Evolutionary conservation across 2,797 vertebrate genomes (phyloP), one percentile per base, ranked within the genome.

Genomic region (Amniataba percoides): DNA sequence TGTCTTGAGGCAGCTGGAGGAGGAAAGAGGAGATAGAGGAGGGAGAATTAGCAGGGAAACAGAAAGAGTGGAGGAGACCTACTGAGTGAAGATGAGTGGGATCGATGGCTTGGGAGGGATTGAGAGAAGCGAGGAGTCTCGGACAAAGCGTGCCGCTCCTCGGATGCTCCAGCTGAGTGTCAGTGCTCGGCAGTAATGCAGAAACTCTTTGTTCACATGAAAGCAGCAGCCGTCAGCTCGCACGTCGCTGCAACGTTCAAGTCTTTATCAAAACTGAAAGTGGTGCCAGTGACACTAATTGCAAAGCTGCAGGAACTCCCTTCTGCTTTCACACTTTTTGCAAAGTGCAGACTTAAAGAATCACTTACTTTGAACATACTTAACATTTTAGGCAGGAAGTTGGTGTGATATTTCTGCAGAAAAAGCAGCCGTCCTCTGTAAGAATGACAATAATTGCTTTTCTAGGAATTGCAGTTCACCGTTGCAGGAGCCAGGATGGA

Each of bases 91-190:
- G 85, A 87, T 89, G 80, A 85, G 74, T 66, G 16, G 78, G 80
- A 85, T 81, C 75, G 78, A 89, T 92, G 71, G 86, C 78, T 87
- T n/a, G 68, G 52, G 78, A 89, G 77, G 76, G 79, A 91, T 73
- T 82, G 59, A 81, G 76, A 86, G 66, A 71, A 71, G 71, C 51
- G 78, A 66, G 55, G 55, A 0, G 78, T 67, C 73, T 46, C 21
- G 82, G 80, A 87, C 82, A 88, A 90, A 88, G 71, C 73, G 48
- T 12, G 11, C 51, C 55, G 61, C 78, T 83, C 66, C 60, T 87
- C 48, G 51, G 48, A 85, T 61, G 40, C 72, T 81, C 59, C 46
- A 51, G 57, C 25, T 55, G 60, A 71, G 73, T 62, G 71, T 84
- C 55, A 14, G 42, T 48, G 40, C 46, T 52, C 18, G 0, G 71